A percentile compares a stretch with the other conserved stretches of the same genome.
Evolutionary conservation across 2,888 invertebrate species (phyloP).

Genomic region (Torymus aiolomorphi): DNA sequence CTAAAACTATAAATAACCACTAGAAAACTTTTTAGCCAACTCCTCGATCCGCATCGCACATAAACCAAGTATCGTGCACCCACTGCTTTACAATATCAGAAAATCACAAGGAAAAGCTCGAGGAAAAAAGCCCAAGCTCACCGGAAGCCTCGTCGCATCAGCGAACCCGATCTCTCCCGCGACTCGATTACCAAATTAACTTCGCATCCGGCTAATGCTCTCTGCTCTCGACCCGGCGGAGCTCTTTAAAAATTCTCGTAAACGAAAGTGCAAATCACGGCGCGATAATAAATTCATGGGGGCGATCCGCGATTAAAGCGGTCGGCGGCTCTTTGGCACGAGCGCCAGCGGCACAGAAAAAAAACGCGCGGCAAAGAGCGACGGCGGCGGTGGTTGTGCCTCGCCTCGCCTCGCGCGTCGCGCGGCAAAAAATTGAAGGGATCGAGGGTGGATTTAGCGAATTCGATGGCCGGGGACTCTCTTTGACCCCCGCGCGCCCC

Average conservation of each 20-base stretch:
- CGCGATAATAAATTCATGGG: constrained; percentile 40
- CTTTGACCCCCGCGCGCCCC: constrained; percentile 2
- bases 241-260: constrained; percentile 7
- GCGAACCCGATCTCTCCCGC: too few relatives aligned
- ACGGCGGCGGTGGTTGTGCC: not conserved
- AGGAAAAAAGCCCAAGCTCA: too few relatives aligned
- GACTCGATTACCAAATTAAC: too few relatives aligned
- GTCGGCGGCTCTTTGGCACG: constrained; percentile 16
- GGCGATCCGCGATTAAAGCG: constrained; percentile 28
- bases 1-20: too few relatives aligned
- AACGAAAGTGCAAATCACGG: constrained; percentile 45
- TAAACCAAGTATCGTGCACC: too few relatives aligned
- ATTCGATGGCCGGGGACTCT: constrained; percentile 28
- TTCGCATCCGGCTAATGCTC: too few relatives aligned
- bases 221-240: too few relatives aligned
- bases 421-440: constrained; percentile 16
- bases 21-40: too few relatives aligned
- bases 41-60: too few relatives aligned
- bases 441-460: constrained; percentile 36
- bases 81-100: too few relatives aligned
- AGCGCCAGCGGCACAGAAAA: not conserved
- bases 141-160: too few relatives aligned
- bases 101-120: too few relatives aligned
- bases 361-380: not conserved
- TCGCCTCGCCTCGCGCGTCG: not conserved